Evolutionary conservation across 2,888 invertebrate genomes (phyloP), one percentile per base, ranked within the genome.

Genomic region (Lapara coniferarum): DNA sequence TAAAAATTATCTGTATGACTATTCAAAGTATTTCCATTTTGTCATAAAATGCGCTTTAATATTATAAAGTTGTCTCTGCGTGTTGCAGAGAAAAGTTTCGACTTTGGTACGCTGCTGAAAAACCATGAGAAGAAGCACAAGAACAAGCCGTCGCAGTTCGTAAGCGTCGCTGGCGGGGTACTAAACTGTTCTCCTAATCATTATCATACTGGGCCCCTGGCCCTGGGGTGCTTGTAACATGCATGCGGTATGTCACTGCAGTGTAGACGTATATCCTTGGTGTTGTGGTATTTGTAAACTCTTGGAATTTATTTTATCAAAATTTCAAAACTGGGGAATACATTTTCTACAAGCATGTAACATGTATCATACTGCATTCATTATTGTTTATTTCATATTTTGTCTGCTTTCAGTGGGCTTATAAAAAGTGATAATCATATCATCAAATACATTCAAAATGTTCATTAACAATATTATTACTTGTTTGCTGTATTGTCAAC

Each of bases 151-250:
- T 71, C 76, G 66, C 88, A 92, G 71, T 90, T 92, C 68, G 74
- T 73, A 53, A 91, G 88, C 77, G 85, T 91, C 12, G 86, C 89
- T 25, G 82, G 82, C 70, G 92, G 92, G 88, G 92, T 93, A 87
- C 66, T 71, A 69, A 73, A 71, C 55, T 72, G 72, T 72, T 73
- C 69, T 73, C 69, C 57, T 56, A 46, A 19, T 70, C 63, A 66
- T 72, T 70, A 69, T 69, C 46, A 25, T 69, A 16, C 30, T n/a
- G 30, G 37, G 7, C 63, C 37, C 37, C 37, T 37, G 37, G 37
- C 4, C 37, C 37, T 37, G 37, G 7, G 7, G 53, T n/a, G 30
- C 37, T 55, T 2, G 37, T 12, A 30, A n/a, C 30, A 63, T 63
- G 63, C 19, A 63, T 63, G 63, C 63, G 63, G 63, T 63, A 63